Base-by-base conservation (phyloP, 2,797 vertebrate species). In the Acrossocheilus fasciatus region DNA sequence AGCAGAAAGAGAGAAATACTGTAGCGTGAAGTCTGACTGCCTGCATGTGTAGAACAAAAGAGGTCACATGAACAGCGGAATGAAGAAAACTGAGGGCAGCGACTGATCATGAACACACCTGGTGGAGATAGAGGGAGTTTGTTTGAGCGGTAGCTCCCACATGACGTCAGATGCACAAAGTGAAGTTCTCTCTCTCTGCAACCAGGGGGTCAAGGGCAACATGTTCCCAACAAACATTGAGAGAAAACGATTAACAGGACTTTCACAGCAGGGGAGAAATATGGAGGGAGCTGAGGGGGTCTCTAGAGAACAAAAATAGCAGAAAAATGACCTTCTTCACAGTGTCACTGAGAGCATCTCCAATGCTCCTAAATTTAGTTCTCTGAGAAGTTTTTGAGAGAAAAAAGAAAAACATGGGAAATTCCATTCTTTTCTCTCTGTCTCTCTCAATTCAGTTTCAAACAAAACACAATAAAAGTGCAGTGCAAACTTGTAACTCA, bases 361-460 rank as follows among this genome's bases (percentile, higher is more conserved):
- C 2, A 70, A 39, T 17, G 41, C 4, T 34, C 26, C 88, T 89
- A 85, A 85, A 90, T 89, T 80, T 89, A 87, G 88, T 80, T 89
- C 26, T 39, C 68, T 87, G 84, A 88, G 88, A 90, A 89, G 75
- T 73, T 34, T 26, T 36, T 39, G 14, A 43, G 52, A 41, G 43
- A 57, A n/a, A 84, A 80, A 89, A 82, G 69, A 39, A 85, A 88
- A 86, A 83, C 74, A 72, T 59, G 74, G 88, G 74, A 81, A 85
- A 79, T 79, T 70, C 50, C 50, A 54, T 45, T 69, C 5, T 76
- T 76, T 68, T 79, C 73, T 74, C 26, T 47, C 18, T 79, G 18
- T 47, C 78, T 74, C 52, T 45, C 15, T 86, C 41, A 54, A 43
- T 70, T 50, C 23, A 20, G 23, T 47, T 23, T 57, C 3, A 45